Evolutionary conservation across 2,113 vertebrate genomes (phyloP).

Genomic region (Crotalus tigris): DNA sequence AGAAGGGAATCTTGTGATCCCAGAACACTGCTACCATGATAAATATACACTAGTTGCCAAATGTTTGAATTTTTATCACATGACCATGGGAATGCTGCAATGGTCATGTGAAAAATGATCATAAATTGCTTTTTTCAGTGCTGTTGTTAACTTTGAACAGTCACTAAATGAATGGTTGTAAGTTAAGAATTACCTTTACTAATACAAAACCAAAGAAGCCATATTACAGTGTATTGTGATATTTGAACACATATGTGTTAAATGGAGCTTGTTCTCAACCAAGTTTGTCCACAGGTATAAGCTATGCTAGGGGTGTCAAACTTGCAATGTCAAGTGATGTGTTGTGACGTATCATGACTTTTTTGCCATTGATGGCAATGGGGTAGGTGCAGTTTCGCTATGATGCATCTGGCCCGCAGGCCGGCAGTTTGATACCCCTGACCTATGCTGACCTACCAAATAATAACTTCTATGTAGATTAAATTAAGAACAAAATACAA

Average conservation of each 20-base stretch:
- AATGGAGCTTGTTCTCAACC: not conserved
- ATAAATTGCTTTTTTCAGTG: not conserved
- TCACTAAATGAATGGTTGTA: not conserved
- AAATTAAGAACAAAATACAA: constrained; percentile 14
- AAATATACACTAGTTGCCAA: not conserved
- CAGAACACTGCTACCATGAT: not conserved
- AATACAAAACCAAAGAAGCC: not conserved
- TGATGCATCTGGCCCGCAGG: too few relatives aligned
- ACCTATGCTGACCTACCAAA: not conserved
- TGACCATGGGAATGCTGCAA: not conserved
- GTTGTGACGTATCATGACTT: too few relatives aligned
- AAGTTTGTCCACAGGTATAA: not conserved
- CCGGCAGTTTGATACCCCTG: too few relatives aligned
- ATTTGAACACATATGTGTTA: not conserved
- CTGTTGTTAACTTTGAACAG: not conserved
- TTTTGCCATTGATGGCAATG: too few relatives aligned
- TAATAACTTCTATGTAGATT: not conserved
- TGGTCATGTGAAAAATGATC: not conserved
- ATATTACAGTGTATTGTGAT: not conserved
- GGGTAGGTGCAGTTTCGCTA: too few relatives aligned
- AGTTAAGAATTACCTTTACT: not conserved
- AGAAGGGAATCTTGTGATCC: not conserved
- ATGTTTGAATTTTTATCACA: not conserved
- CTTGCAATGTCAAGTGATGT: too few relatives aligned
- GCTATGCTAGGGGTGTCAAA: not conserved